Percentiles rank a stretch among this genome's conserved stretches.
Conservation (phyloP, 2,888 invertebrate genomes). For the Ophion slaviceki region DNA sequence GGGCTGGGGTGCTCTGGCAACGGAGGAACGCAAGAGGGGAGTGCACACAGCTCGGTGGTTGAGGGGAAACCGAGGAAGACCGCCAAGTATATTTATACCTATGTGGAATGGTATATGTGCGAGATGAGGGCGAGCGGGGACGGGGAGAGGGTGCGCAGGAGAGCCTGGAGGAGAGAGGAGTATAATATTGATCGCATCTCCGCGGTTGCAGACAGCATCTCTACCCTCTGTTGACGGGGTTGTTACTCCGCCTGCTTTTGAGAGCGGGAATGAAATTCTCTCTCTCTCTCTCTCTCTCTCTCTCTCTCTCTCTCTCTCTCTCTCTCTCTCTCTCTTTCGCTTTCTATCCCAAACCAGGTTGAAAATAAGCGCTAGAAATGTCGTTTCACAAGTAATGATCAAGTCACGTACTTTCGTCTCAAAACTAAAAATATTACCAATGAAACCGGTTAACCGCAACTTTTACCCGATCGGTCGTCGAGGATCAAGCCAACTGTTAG, state of each 20-base stretch:
- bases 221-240: conserved; percentile 82
- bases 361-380: conserved; percentile 20
- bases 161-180: conserved; percentile 74
- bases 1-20: conserved; percentile 44
- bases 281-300: conserved; percentile 1
- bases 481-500: too few species aligned
- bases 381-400: not conserved
- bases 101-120: conserved; percentile 9
- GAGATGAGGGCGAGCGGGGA: conserved; percentile 51
- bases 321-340: not conserved
- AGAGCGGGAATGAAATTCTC: conserved; percentile 47
- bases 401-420: not conserved
- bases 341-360: conserved; percentile 8
- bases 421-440: not conserved
- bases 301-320: conserved; percentile 1
- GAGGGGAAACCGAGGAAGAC: conserved; percentile 56
- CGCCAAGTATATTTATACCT: conserved; percentile 39
- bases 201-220: conserved; percentile 82
- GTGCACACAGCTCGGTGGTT: conserved; percentile 48
- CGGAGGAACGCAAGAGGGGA: conserved; percentile 56
- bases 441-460: not conserved
- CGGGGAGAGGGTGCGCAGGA: conserved; percentile 67
- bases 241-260: conserved; percentile 75
- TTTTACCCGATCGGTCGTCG: too few species aligned
- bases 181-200: conserved; percentile 83